Evolutionary conservation across 2,797 vertebrate genomes (phyloP), one percentile per base, ranked within the genome.

Genomic region (Megalops cyprinoides): DNA sequence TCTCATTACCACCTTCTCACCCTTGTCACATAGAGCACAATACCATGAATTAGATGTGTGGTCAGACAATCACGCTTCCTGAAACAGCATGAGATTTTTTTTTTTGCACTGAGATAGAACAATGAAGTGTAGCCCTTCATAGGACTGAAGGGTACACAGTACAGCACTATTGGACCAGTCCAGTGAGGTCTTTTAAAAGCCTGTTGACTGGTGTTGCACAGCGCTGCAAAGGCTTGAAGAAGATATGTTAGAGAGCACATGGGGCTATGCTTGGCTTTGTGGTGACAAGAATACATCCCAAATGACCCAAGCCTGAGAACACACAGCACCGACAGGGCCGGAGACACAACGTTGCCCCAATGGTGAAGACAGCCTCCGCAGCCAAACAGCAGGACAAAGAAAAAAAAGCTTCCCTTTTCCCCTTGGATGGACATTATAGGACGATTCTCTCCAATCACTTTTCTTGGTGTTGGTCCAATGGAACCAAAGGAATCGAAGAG

Each of bases 371-470:
- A 23, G 42, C 31, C 79, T 75, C 55, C 79, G 73, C 82, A 82
- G 37, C 85, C 77, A 84, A 76, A 67, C 1, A 79, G 86, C 25
- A 55, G 82, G 77, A 65, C 83, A 81, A 84, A 83, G 60, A 25
- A 79, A 77, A 53, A 82, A 78, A 80, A 82, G 69, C 77, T 1
- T 25, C 65, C 80, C 42, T 48, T 39, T 8, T 76, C 46, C 18
- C 20, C 9, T 28, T 6, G 83, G 77, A 56, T 75, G 82, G 34
- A 75, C 82, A 76, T 83, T 78, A 60, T 81, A 75, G 88, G 74
- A 79, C 80, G 83, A 86, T 78, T 84, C 76, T 76, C 88, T 87
- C 25, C 37, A 7, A 39, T 87, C 82, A 85, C 83, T 83, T 65
- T 78, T 86, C 79, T 83, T 60, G 65, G 80, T 82, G 79, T 86